Percentiles rank a stretch among this genome's conserved stretches.
These are phyloP conservation scores for Spilarctia lutea DNA, from an alignment of 2,888 invertebrate species.

Conservation along the genomic window DNA sequence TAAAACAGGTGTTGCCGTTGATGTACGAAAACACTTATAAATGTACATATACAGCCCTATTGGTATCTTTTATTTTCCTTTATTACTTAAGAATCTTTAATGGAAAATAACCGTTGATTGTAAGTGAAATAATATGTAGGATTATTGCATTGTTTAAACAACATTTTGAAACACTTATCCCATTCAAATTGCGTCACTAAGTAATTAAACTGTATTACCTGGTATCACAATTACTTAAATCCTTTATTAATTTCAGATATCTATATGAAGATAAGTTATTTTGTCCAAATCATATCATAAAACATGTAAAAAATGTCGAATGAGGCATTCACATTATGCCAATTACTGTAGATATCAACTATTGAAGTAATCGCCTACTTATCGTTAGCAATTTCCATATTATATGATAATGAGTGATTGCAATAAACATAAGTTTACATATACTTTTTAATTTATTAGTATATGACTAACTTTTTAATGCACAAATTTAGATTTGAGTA, in stretches of 20 bases:
- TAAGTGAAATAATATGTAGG: neutral
- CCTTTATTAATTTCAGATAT: constrained; percentile 37
- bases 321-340: constrained; percentile 52
- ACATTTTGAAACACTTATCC: neutral
- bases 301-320: constrained; percentile 53
- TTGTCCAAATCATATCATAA: constrained; percentile 31
- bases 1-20: neutral
- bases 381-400: constrained; percentile 50
- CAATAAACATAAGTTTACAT: constrained; percentile 43
- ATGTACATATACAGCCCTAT: no score
- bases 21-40: no score
- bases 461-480: neutral
- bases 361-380: constrained; percentile 55
- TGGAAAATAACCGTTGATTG: neutral
- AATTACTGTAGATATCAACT: constrained; percentile 50
- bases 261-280: constrained; percentile 34
- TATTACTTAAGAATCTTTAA: no score
- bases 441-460: neutral
- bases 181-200: constrained; percentile 22
- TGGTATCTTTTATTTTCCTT: no score
- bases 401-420: constrained; percentile 50
- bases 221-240: constrained; percentile 30
- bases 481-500: neutral
- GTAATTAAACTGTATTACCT: constrained; percentile 37
- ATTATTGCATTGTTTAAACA: neutral